Conservation (phyloP, 2,888 invertebrate genomes). For the Dinocampus coccinellae region DNA sequence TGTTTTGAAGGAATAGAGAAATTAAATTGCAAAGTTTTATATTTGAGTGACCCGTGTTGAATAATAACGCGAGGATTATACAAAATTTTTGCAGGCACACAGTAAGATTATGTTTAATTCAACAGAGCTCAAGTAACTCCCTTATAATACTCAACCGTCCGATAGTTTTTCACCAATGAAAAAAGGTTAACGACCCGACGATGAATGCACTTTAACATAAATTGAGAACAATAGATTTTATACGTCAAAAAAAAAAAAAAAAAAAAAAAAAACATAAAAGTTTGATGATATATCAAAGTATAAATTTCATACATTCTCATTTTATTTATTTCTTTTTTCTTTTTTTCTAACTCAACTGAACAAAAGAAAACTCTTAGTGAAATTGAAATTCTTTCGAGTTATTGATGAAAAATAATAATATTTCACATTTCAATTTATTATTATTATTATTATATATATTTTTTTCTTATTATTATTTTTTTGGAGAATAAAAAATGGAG, state of each 20-base stretch:
- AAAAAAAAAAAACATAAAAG: neutral
- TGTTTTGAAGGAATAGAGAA: neutral
- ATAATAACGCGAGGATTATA: neutral
- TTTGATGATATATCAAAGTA: neutral
- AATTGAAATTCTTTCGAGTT: neutral
- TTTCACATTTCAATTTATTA: neutral
- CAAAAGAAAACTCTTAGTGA: neutral
- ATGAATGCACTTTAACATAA: slow-evolving; percentile 3
- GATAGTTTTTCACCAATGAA: neutral
- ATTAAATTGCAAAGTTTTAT: neutral
- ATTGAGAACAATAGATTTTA: neutral
- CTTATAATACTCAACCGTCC: neutral
- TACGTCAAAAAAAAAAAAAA: too few relatives aligned
- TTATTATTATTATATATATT: neutral
- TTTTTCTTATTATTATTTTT: neutral
- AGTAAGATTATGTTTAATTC: neutral
- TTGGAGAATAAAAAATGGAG: too few relatives aligned
- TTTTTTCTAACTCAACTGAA: neutral
- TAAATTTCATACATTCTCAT: neutral
- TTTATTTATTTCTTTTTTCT: too few relatives aligned
- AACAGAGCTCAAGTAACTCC: neutral
- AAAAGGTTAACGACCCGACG: neutral
- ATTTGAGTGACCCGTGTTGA: neutral
- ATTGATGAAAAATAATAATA: neutral
- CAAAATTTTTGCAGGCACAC: neutral